Percentiles rank a stretch among this genome's conserved stretches.
Evolutionary conservation across 2,113 vertebrate genomes (phyloP).

Genomic region (Scomber colias): DNA sequence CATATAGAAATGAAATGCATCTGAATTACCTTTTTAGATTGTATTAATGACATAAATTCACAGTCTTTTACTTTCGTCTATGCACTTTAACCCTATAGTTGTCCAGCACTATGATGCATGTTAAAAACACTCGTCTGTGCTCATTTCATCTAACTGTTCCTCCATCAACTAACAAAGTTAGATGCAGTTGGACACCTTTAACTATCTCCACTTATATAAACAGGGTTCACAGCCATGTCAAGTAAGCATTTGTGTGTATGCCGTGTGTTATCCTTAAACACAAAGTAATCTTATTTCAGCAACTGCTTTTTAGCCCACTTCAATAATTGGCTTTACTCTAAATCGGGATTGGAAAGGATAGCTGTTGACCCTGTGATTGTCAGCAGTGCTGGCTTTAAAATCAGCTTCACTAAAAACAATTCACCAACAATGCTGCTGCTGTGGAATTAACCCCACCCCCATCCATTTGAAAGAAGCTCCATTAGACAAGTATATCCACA

Average conservation of each 20-base stretch:
- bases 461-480: conserved; percentile 66
- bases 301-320: conserved; percentile 49
- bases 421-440: conserved; percentile 45
- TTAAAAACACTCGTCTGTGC: not conserved
- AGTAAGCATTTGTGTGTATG: conserved; percentile 13
- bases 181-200: not conserved
- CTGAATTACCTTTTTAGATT: too few species aligned
- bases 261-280: conserved; percentile 50
- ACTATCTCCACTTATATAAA: not conserved
- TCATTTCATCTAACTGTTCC: not conserved
- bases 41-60: too few species aligned
- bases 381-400: conserved; percentile 36
- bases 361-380: conserved; percentile 63
- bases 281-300: conserved; percentile 67
- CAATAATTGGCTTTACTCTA: conserved; percentile 75
- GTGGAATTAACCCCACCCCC: conserved; percentile 68
- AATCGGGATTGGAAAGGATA: conserved; percentile 56
- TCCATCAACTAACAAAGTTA: not conserved
- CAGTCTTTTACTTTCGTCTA: too few species aligned
- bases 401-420: conserved; percentile 56
- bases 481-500: conserved; percentile 56
- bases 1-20: too few species aligned
- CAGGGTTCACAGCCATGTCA: conserved; percentile 18
- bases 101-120: not conserved
- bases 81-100: not conserved